Evolutionary conservation across 2,113 vertebrate species (phyloP).

Genomic region (Tragulus kanchil): DNA sequence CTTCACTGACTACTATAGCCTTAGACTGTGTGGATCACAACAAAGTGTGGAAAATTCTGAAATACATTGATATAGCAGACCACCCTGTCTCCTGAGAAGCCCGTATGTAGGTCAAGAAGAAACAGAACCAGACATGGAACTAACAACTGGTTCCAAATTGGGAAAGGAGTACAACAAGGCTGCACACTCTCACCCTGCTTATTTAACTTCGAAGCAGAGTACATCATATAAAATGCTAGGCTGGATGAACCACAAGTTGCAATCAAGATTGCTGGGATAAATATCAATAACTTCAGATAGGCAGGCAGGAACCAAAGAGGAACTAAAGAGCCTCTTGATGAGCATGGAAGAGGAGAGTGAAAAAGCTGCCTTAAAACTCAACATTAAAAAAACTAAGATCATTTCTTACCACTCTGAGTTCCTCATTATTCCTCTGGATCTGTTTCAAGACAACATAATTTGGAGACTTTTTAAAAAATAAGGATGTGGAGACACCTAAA

Average conservation of each 20-base stretch:
- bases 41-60: not conserved
- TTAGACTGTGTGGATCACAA: not conserved
- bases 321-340: not conserved
- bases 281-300: not conserved
- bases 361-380: not conserved
- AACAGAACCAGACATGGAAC: not conserved
- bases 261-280: not conserved
- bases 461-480: not conserved
- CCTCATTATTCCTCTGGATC: not conserved
- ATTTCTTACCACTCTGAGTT: slow-evolving; percentile 40
- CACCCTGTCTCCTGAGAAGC: not conserved
- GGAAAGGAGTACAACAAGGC: not conserved
- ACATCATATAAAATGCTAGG: not conserved
- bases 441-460: slow-evolving; percentile 16
- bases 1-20: not conserved
- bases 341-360: not conserved
- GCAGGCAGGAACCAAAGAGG: not conserved
- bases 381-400: not conserved
- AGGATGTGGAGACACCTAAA: slow-evolving; percentile 1
- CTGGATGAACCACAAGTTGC: not conserved
- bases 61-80: not conserved
- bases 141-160: not conserved
- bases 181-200: not conserved
- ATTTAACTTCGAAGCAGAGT: not conserved
- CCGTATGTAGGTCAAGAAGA: not conserved